Conservation (phyloP, 2,797 vertebrate species). For the Catostomus latipinnis region DNA sequence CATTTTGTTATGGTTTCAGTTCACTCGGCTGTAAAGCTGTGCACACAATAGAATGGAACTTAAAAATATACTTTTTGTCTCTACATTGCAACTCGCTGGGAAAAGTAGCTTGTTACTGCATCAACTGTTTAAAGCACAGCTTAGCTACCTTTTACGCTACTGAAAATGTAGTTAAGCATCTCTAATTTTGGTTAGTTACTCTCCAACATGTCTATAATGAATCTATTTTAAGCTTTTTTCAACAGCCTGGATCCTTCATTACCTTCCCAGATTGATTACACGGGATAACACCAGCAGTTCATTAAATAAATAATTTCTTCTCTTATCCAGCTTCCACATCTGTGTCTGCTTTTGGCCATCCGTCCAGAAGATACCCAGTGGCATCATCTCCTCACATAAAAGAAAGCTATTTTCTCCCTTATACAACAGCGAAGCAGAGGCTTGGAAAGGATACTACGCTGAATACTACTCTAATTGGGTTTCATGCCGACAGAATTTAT, state of each 20-base stretch:
- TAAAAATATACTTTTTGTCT: no score
- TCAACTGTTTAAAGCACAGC: no score
- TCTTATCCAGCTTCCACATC: slow-evolving; percentile 44
- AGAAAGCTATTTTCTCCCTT: slow-evolving; percentile 61
- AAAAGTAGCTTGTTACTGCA: no score
- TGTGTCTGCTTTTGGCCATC: slow-evolving; percentile 58
- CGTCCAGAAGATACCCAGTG: slow-evolving; percentile 53
- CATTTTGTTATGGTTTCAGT: no score
- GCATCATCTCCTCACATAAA: slow-evolving; percentile 48
- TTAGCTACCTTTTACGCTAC: no score
- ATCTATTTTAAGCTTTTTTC: slow-evolving; percentile 43
- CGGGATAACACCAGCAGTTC: slow-evolving; percentile 45
- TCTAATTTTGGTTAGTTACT: background rate
- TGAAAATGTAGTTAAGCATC: no score
- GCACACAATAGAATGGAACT: no score
- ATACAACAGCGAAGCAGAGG: slow-evolving; percentile 46
- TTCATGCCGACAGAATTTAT: slow-evolving; percentile 66
- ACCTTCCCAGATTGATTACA: slow-evolving; percentile 45
- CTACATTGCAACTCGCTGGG: no score
- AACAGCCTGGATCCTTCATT: slow-evolving; percentile 25
- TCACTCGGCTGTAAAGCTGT: no score
- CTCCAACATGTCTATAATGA: slow-evolving; percentile 5
- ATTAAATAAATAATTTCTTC: slow-evolving; percentile 53
- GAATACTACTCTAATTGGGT: slow-evolving; percentile 68
- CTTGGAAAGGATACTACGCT: slow-evolving; percentile 57